These are phyloP conservation scores for Hycleus phaleratus DNA, from an alignment of 1,140 invertebrate genomes.

Conservation along the genomic window DNA sequence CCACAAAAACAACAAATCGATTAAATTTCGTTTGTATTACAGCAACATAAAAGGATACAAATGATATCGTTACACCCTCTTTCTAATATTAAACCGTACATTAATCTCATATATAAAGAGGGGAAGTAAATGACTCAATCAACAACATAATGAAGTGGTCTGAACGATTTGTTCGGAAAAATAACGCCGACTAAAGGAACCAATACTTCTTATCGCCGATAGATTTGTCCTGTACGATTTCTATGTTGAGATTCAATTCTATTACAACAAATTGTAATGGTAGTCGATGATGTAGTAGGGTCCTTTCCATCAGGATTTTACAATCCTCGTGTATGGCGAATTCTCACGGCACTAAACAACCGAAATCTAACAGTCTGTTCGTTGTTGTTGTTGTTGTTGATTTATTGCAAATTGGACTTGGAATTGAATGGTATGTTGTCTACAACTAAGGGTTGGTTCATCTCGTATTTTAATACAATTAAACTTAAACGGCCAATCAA, in stretches of 20 bases:
- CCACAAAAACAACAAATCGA: no score
- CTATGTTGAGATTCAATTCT: slow-evolving; percentile 24
- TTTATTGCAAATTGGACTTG: slow-evolving; percentile 23
- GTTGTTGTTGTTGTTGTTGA: slow-evolving; percentile 13
- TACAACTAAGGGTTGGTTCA: no score
- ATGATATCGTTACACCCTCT: no score
- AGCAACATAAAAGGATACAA: no score
- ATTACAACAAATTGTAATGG: slow-evolving; percentile 29
- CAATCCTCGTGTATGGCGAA: slow-evolving; percentile 25
- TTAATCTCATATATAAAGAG: slow-evolving; percentile 32
- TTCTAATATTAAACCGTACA: slow-evolving; percentile 23
- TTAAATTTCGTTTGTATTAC: no score
- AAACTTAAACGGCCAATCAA: slow-evolving; percentile 32
- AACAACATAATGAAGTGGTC: slow-evolving; percentile 36
- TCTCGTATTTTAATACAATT: no score
- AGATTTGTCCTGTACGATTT: slow-evolving; percentile 22
- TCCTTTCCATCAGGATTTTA: slow-evolving; percentile 25
- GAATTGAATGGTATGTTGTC: no score
- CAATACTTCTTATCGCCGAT: slow-evolving; percentile 31
- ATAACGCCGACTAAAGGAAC: slow-evolving; percentile 22
- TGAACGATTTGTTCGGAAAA: slow-evolving; percentile 26
- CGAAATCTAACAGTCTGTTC: slow-evolving; percentile 20
- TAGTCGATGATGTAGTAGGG: not conserved
- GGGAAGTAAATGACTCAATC: slow-evolving; percentile 37
- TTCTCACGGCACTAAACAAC: slow-evolving; percentile 29